Conservation (phyloP, 1,140 invertebrate species). For the Pseudomyrmex cubaensis region DNA sequence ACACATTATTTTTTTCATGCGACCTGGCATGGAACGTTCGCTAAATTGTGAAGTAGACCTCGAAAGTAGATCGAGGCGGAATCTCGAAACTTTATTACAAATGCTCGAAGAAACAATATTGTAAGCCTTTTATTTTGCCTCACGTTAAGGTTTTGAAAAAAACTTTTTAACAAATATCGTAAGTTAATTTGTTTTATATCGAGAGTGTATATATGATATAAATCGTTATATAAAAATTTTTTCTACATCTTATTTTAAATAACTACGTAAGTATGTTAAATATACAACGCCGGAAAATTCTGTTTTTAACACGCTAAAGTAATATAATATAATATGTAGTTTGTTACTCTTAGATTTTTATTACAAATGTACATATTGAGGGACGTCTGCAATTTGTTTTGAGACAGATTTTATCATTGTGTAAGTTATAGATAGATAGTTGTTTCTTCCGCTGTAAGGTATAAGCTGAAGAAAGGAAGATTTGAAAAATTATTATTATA, state of each 20-base stretch:
- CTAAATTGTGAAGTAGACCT: slow-evolving; percentile 52
- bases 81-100: slow-evolving; percentile 12
- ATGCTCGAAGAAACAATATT: no score
- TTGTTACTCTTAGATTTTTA: neutral
- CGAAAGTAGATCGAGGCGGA: slow-evolving; percentile 37
- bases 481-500: neutral
- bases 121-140: no score
- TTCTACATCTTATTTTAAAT: neutral
- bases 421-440: slow-evolving; percentile 53
- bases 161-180: no score
- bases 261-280: neutral
- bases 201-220: neutral
- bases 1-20: slow-evolving; percentile 42
- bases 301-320: neutral
- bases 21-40: slow-evolving; percentile 21
- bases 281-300: neutral
- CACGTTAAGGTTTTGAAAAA: no score
- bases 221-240: neutral
- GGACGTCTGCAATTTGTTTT: slow-evolving; percentile 28
- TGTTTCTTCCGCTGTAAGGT: slow-evolving; percentile 51
- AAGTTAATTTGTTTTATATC: neutral
- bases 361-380: neutral
- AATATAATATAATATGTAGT: neutral
- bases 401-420: slow-evolving; percentile 28
- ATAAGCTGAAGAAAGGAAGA: neutral